Evolutionary conservation across 2,113 vertebrate species (phyloP), one percentile per base, ranked within the genome.

Genomic region (Hucho hucho): DNA sequence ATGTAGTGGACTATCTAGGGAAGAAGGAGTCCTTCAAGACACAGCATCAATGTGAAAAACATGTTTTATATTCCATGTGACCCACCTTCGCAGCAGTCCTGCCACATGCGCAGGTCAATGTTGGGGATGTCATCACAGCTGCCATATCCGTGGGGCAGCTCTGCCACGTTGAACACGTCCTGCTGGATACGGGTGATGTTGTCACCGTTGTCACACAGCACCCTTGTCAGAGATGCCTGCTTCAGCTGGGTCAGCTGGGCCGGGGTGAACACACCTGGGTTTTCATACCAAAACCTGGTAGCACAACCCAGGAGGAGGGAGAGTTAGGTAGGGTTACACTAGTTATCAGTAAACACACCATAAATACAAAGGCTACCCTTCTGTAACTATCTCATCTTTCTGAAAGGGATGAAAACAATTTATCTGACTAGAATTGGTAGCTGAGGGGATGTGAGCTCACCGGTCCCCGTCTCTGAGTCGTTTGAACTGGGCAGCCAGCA

Each of bases 281-380:
- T 99, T 83, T 98, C 96, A 70, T 99, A 96, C 98, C 97, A 99
- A 83, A 99, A 94, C 94, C 98, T 99, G 88, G 76, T 99, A 96
- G 97, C 97, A 99, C 83, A 99, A 94, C 94, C 98, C 99, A 88
- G 76, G 13, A 6, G 61, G 59, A n/a, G n/a, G 73, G 49, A 4
- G 56, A 7, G 67, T 20, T 13, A n/a, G n/a, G 73, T 32, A 4
- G 56, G 13, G 67, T 20, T 13, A 7, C 12, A 20, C 12, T 43
- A 37, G 56, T 24, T 12, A 11, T 5, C 14, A 18, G 26, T 16
- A 16, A 26, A 72, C 47, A 25, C 16, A 18, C 49, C 49, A 53
- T 18, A 53, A 14, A 18, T 1, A 53, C 4, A 53, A 53, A 18
- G 16, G 13, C 14, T 16, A 53, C 49, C 16, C 12, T 53, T 53